Conservation (phyloP, 35 echinoderm and acorn worm species). For the Antedon bifida region DNA sequence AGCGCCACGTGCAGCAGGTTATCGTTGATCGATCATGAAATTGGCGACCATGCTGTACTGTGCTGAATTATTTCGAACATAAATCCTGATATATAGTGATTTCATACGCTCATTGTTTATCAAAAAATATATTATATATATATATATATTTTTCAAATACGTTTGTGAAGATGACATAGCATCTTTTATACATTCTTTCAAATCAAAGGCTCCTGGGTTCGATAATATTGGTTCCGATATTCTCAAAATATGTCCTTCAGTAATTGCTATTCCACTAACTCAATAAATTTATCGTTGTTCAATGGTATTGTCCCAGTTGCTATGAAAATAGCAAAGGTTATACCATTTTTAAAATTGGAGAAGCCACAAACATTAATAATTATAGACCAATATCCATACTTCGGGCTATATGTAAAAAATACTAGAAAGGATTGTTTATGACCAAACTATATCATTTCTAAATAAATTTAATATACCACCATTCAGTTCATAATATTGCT, state of each 20-base stretch:
- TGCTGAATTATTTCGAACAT: too few relatives aligned
- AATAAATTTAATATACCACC: background rate
- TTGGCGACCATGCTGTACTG: too few relatives aligned
- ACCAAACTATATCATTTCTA: background rate
- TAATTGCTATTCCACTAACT: background rate
- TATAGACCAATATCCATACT: background rate
- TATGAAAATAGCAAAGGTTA: background rate
- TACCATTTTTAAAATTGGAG: background rate
- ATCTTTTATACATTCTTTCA: too few relatives aligned
- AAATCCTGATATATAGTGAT: too few relatives aligned
- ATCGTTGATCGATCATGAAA: too few relatives aligned
- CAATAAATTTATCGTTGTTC: background rate
- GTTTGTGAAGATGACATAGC: too few relatives aligned
- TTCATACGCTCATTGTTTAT: too few relatives aligned
- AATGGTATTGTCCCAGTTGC: background rate
- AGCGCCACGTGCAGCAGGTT: too few relatives aligned
- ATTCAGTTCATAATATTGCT: background rate
- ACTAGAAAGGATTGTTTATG: background rate
- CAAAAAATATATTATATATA: too few relatives aligned
- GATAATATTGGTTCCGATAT: background rate
- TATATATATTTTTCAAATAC: too few relatives aligned
- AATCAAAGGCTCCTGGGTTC: background rate
- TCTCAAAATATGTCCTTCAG: background rate
- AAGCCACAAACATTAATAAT: background rate
- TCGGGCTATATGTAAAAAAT: background rate